These are phyloP conservation scores for Morpho helenor DNA, from an alignment of 2,888 invertebrate genomes.

Conservation along the genomic window DNA sequence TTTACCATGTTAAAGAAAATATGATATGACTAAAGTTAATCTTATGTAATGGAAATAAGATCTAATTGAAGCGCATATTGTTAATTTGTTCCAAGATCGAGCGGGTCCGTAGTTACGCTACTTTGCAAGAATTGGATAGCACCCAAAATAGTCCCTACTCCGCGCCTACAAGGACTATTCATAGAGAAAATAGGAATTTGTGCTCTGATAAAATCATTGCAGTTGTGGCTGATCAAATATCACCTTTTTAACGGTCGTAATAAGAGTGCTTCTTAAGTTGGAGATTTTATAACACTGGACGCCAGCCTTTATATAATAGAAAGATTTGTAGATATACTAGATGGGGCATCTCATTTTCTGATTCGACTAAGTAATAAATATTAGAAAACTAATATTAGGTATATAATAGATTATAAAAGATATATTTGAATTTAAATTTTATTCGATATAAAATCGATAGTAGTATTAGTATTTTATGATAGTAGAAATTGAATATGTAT, in stretches of 20 bases:
- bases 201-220: slow-evolving; percentile 16
- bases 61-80: slow-evolving; percentile 8
- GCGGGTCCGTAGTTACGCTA: slow-evolving; percentile 13
- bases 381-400: no score
- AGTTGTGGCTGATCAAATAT: slow-evolving; percentile 19
- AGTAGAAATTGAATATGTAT: no score
- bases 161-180: slow-evolving; percentile 14
- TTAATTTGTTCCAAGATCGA: slow-evolving; percentile 17
- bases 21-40: slow-evolving; percentile 4
- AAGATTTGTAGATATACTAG: slow-evolving; percentile 13
- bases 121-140: slow-evolving; percentile 11
- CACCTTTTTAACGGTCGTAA: slow-evolving; percentile 23
- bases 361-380: no score
- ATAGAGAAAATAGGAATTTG: slow-evolving; percentile 18
- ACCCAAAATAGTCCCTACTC: slow-evolving; percentile 22
- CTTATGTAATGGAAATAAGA: slow-evolving; percentile 17
- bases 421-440: no score
- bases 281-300: slow-evolving; percentile 30
- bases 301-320: slow-evolving; percentile 17
- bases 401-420: no score
- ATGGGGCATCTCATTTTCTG: no score
- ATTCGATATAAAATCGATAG: no score
- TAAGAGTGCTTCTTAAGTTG: slow-evolving; percentile 25
- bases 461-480: no score
- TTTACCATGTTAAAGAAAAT: slow-evolving; percentile 1